A percentile compares a stretch with the other conserved stretches of the same genome.
Conservation (phyloP, 2,113 vertebrate species). For the Colius striatus region DNA sequence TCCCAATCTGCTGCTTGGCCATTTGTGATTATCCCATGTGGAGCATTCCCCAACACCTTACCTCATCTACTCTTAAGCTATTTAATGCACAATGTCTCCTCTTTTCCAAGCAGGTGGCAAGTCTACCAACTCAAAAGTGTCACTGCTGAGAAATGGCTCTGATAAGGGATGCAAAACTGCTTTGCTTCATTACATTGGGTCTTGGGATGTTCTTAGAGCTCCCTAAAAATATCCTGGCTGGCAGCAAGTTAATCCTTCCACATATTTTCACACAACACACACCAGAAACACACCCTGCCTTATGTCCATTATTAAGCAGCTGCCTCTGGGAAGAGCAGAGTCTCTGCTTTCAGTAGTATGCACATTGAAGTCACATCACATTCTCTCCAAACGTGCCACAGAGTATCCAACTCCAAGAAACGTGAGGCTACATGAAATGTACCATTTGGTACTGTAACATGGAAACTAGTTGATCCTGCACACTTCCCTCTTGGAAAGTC, state of each 20-base stretch:
- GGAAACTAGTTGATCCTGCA: background rate
- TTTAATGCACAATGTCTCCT: background rate
- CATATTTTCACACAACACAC: background rate
- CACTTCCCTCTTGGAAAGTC: accelerated
- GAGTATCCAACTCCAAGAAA: background rate
- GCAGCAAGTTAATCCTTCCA: background rate
- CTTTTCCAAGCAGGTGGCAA: background rate
- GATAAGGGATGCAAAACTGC: background rate
- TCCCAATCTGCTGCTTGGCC: background rate
- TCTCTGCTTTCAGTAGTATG: background rate
- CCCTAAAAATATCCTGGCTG: background rate
- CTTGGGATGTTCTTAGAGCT: background rate
- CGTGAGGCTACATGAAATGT: background rate
- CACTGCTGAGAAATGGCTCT: background rate
- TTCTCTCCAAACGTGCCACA: background rate
- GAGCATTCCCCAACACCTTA: background rate
- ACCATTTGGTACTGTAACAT: accelerated
- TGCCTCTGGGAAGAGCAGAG: background rate
- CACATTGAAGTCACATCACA: background rate
- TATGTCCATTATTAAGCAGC: background rate
- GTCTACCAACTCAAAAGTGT: background rate
- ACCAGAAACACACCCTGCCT: background rate
- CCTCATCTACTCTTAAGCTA: background rate
- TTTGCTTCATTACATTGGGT: background rate
- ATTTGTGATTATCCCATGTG: background rate